Evolutionary conservation across 2,888 invertebrate genomes (phyloP).

Genomic region (Rapana venosa): DNA sequence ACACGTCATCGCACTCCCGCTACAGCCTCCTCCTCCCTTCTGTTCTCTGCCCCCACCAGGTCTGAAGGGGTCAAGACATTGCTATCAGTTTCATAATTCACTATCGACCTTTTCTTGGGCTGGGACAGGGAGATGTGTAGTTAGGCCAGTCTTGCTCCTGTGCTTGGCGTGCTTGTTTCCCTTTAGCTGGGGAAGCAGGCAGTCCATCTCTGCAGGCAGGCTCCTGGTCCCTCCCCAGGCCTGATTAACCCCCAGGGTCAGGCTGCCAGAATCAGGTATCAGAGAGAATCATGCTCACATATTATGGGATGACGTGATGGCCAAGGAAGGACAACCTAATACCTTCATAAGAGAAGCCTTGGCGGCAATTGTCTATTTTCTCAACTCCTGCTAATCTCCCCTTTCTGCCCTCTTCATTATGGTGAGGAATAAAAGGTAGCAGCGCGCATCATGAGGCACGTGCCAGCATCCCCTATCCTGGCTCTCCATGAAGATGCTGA

Average conservation of each 20-base stretch:
- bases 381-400: conserved; percentile 13
- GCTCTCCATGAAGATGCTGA: not conserved
- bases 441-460: conserved; percentile 35
- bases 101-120: conserved; percentile 38
- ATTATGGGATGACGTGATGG: conserved; percentile 42
- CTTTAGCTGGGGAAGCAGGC: too few relatives aligned
- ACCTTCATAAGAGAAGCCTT: conserved; percentile 33
- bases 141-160: not conserved
- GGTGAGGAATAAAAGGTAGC: not conserved
- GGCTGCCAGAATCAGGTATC: not conserved
- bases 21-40: not conserved
- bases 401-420: conserved; percentile 30
- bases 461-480: conserved; percentile 20
- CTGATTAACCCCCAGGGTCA: conserved; percentile 41
- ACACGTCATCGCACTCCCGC: conserved; percentile 41
- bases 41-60: not conserved
- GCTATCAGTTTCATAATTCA: conserved; percentile 46
- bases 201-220: too few relatives aligned
- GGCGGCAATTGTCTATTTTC: conserved; percentile 32
- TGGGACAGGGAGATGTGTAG: conserved; percentile 35
- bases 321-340: not conserved
- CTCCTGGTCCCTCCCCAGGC: not conserved
- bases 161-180: too few relatives aligned
- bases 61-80: conserved; percentile 40
- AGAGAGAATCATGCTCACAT: conserved; percentile 34